Base-by-base conservation (phyloP, 2,888 invertebrate genomes). In the Lacanobia oleracea region DNA sequence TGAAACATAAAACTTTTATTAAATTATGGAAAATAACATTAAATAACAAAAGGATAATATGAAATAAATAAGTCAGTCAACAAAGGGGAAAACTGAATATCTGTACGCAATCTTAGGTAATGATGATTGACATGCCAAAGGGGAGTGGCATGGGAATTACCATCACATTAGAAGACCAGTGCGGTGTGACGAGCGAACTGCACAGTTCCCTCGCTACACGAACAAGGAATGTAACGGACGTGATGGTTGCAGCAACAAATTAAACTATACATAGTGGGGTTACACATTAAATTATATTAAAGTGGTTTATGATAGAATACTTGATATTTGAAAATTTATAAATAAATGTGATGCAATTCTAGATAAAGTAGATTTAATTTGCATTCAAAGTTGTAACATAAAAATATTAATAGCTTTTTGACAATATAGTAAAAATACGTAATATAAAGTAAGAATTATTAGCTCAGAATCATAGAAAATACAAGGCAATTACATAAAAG, bases 41-140 rank as follows among this genome's bases (percentile, higher is more conserved):
- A 53, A 59, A 9, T 16, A 63, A 72, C 18, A 63, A 61, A 61
- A 59, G 51, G n/a, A 67, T 57, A 60, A 71, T 21, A 53, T 50
- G 48, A 75, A 79, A 57, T 57, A 79, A 81, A 79, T 69, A 85
- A 83, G 91, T 90, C 93, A 93, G 91, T 92, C 92, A 86, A 79
- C 82, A 82, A 82, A 88, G 94, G 95, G 95, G 95, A 95, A 95
- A 89, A 92, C 94, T 94, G 95, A 95, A 96, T 95, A 96, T 94
- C 94, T 95, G 95, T 95, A 87, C 91, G 92, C 93, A 88, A 89
- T 88, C 79, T 81, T 77, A 72, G 75, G 86, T 86, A 89, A 93
- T 94, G 95, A 91, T 95, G 93, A 91, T 90, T 90, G 89, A 78
- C 90, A 93, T 92, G 95, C 94, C 95, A 93, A 61, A 45, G 63